A percentile compares a stretch with the other conserved stretches of the same genome.
Evolutionary conservation across 53 echinoderm and acorn worm species (phyloP).

Genomic region (Holothuria leucospilota): DNA sequence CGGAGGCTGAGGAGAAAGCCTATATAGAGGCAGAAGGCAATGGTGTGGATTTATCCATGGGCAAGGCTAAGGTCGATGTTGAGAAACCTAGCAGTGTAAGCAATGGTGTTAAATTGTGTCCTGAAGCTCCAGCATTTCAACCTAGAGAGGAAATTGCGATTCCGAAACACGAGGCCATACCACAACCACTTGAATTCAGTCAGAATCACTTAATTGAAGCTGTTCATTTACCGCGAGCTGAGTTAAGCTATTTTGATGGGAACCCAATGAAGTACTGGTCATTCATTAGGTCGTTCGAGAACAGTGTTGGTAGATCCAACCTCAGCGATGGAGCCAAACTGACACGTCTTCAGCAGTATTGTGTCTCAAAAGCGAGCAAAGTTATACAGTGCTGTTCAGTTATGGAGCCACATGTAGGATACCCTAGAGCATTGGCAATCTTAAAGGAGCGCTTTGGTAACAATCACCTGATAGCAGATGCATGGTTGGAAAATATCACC

Average conservation of each 20-base stretch:
- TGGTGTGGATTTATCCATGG: no score
- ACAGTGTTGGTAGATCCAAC: constrained; percentile 53
- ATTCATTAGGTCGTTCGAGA: constrained; percentile 62
- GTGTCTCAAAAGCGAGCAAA: constrained; percentile 55
- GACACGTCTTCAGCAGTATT: constrained; percentile 60
- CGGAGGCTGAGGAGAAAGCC: constrained; percentile 42
- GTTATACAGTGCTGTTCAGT: constrained; percentile 59
- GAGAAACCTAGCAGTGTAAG: background rate
- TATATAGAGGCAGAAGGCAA: background rate
- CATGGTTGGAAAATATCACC: constrained; percentile 67
- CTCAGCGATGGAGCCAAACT: constrained; percentile 58
- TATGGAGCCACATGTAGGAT: constrained; percentile 54
- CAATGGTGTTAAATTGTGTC: no score
- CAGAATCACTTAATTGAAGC: constrained; percentile 37
- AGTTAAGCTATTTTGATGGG: constrained; percentile 45
- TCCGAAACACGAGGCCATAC: background rate
- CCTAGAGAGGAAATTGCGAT: background rate
- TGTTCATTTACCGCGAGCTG: constrained; percentile 26
- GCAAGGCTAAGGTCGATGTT: background rate
- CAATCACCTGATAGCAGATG: constrained; percentile 50
- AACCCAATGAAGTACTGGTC: constrained; percentile 56
- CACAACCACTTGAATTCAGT: background rate
- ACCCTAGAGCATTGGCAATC: constrained; percentile 53
- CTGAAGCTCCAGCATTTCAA: background rate
- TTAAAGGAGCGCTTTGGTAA: constrained; percentile 56